A percentile compares a stretch with the other conserved stretches of the same genome.
Conservation (phyloP, 2,113 vertebrate species). For the Halcyon senegalensis region DNA sequence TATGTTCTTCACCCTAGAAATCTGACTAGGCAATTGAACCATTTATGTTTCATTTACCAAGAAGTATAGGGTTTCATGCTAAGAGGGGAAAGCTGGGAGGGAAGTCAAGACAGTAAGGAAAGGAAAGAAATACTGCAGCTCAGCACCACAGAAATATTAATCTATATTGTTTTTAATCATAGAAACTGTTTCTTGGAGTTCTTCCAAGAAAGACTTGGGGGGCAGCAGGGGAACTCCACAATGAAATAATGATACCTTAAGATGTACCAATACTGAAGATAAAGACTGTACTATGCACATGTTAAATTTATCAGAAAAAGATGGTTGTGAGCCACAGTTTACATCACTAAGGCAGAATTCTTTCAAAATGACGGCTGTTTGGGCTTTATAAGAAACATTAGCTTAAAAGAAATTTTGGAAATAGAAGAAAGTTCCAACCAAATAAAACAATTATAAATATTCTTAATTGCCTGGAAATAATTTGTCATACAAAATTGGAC, state of each 20-base stretch:
- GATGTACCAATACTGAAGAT: conserved; percentile 4
- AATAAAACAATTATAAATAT: conserved; percentile 75
- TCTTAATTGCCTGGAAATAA: conserved; percentile 79
- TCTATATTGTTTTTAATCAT: conserved; percentile 51
- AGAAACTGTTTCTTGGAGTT: conserved; percentile 46
- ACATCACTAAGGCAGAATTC: conserved; percentile 50
- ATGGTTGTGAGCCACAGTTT: conserved; percentile 16
- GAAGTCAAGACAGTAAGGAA: neutral
- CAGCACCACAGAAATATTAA: conserved; percentile 16
- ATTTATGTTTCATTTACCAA: conserved; percentile 51
- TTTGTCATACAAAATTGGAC: conserved; percentile 69
- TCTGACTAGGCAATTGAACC: neutral
- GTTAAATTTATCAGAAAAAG: conserved; percentile 63
- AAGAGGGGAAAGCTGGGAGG: neutral
- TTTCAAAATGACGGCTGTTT: conserved; percentile 64
- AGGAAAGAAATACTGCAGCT: conserved; percentile 25
- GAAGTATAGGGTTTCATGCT: neutral
- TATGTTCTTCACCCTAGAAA: conserved; percentile 24
- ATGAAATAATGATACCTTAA: conserved; percentile 51
- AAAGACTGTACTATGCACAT: conserved; percentile 28
- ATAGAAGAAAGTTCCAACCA: conserved; percentile 63
- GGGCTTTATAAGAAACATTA: conserved; percentile 65
- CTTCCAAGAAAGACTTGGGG: conserved; percentile 10
- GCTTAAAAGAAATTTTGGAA: conserved; percentile 67
- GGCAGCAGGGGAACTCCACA: neutral